phyloP scores from a whole-genome alignment of 1,140 invertebrate genomes.

The Drosophila ohnishii region DNA sequence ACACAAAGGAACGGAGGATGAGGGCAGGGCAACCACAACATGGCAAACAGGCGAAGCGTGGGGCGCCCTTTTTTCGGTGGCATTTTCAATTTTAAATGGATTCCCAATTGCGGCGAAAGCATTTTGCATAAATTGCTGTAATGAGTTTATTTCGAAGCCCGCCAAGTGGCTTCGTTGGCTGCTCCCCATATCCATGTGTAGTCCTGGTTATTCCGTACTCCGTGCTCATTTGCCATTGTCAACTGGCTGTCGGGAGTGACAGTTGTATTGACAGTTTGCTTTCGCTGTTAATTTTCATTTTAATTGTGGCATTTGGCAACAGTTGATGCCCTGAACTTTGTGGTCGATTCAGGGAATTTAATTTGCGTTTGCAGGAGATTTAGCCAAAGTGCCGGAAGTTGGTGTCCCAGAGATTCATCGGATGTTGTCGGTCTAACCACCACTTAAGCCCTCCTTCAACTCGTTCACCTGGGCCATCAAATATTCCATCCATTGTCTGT shows the following conservation, averaged over 20 bases:
- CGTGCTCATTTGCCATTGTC: conserved; percentile 69
- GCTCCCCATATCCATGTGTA: conserved; percentile 3
- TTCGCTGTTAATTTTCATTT: conserved; percentile 74
- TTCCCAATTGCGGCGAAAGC: conserved; percentile 82
- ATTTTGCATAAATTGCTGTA: conserved; percentile 82
- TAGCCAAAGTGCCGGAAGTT: conserved; percentile 27
- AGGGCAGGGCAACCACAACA: conserved; percentile 17
- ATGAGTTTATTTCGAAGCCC: conserved; percentile 72
- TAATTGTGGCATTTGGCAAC: conserved; percentile 67
- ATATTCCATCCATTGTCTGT: conserved; percentile 60
- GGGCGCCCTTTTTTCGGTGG: conserved; percentile 43
- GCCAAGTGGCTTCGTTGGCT: conserved; percentile 68
- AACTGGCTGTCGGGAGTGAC: conserved; percentile 67
- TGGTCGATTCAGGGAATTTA: conserved; percentile 33
- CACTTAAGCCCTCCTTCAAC: conserved; percentile 9
- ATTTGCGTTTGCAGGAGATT: conserved; percentile 14
- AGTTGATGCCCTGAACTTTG: conserved; percentile 49
- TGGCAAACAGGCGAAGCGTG: conserved; percentile 20
- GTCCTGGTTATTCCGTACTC: not conserved
- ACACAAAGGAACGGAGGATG: conserved; percentile 21
- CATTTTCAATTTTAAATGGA: conserved; percentile 82
- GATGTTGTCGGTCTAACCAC: conserved; percentile 17
- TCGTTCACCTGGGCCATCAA: conserved; percentile 15
- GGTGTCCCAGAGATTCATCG: not conserved
- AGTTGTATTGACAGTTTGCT: conserved; percentile 75